These are phyloP conservation scores for Aporrectodea caliginosa DNA, from an alignment of 1,140 invertebrate species.

Conservation along the genomic window DNA sequence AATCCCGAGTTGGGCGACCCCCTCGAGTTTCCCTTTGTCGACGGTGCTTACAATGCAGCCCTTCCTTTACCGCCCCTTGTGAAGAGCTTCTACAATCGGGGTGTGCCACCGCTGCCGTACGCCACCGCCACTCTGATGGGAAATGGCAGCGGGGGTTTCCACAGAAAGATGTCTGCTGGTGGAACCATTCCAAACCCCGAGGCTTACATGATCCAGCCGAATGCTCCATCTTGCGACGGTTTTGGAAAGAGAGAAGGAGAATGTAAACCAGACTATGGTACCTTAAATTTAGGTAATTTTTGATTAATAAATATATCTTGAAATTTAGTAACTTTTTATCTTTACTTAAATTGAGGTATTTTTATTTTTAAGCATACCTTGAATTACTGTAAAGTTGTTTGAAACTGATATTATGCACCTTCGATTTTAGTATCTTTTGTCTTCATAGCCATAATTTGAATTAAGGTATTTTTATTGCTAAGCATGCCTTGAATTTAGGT, in stretches of 20 bases:
- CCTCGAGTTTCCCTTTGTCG: background rate
- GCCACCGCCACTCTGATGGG: background rate
- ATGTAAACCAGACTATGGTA: background rate
- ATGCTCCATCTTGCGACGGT: background rate
- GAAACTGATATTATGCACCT: too few relatives aligned
- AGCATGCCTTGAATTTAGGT: too few relatives aligned
- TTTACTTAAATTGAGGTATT: too few relatives aligned
- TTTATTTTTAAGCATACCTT: too few relatives aligned
- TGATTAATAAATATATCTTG: too few relatives aligned
- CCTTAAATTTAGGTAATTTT: too few relatives aligned
- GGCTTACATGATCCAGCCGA: conserved; percentile 17
- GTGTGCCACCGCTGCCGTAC: background rate
- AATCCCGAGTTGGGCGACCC: background rate
- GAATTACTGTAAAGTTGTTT: too few relatives aligned
- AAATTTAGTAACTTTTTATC: too few relatives aligned
- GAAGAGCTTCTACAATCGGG: background rate
- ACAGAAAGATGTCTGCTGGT: background rate
- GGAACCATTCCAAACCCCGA: conserved; percentile 12
- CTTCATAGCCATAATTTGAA: too few relatives aligned
- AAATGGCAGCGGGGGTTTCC: background rate
- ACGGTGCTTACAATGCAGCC: background rate
- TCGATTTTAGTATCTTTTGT: too few relatives aligned
- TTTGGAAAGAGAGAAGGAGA: background rate
- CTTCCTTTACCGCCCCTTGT: background rate
- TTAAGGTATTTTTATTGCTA: too few relatives aligned